Evolutionary conservation across 2,888 invertebrate genomes (phyloP).

Genomic region (Chloromyia formosa): DNA sequence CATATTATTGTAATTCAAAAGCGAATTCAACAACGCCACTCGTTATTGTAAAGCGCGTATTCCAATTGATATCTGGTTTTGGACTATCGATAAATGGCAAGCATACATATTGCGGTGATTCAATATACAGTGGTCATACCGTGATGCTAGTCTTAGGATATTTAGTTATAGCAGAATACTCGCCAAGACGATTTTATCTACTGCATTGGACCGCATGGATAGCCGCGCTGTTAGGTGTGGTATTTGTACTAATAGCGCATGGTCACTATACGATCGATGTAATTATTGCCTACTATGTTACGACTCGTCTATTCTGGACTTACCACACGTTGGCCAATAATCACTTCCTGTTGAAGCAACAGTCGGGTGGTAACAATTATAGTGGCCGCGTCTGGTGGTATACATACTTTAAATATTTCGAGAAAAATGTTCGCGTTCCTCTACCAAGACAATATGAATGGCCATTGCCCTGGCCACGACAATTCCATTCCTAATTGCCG

Average conservation of each 20-base stretch:
- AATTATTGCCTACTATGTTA: constrained; percentile 88
- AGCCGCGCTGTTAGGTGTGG: constrained; percentile 76
- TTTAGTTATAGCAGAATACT: constrained; percentile 86
- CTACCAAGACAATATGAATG: constrained; percentile 88
- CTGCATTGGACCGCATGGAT: constrained; percentile 83
- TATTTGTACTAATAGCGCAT: constrained; percentile 83
- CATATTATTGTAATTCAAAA: constrained; percentile 88
- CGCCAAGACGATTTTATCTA: constrained; percentile 79
- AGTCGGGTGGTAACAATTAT: constrained; percentile 70
- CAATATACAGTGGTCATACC: constrained; percentile 94
- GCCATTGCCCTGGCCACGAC: constrained; percentile 85
- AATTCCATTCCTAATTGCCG: constrained; percentile 71
- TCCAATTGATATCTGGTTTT: constrained; percentile 86
- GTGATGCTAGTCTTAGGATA: constrained; percentile 86
- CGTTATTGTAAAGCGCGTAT: constrained; percentile 75
- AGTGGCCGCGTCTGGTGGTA: constrained; percentile 90
- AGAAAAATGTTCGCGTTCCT: constrained; percentile 83
- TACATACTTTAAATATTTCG: constrained; percentile 84
- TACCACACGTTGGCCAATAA: constrained; percentile 89
- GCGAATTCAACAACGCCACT: constrained; percentile 78
- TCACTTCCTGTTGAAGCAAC: constrained; percentile 66
- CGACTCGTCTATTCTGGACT: constrained; percentile 89
- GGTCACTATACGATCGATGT: constrained; percentile 94
- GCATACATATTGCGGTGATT: constrained; percentile 92
- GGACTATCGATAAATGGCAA: constrained; percentile 91